These are phyloP conservation scores for Napeogenes inachia DNA, from an alignment of 2,888 invertebrate species.

Conservation along the genomic window DNA sequence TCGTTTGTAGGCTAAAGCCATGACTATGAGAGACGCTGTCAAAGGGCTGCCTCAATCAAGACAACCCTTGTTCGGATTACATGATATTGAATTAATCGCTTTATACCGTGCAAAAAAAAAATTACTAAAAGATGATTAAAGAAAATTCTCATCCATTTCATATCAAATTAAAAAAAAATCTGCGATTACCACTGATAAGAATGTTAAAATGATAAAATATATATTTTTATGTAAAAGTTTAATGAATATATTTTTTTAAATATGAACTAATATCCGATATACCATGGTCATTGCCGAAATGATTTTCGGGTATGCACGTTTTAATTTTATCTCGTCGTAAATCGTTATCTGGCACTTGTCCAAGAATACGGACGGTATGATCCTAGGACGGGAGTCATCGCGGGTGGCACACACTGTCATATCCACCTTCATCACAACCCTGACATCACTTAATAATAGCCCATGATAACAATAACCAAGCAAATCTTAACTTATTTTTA, in stretches of 20 bases:
- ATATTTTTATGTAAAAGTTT: too few relatives aligned
- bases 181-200: too few relatives aligned
- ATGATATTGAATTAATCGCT: neutral
- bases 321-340: conserved; percentile 63
- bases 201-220: too few relatives aligned
- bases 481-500: too few relatives aligned
- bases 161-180: too few relatives aligned
- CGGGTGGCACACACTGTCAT: conserved; percentile 31
- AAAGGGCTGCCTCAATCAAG: conserved; percentile 61
- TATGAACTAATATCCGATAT: too few relatives aligned
- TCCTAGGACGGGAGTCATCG: conserved; percentile 28
- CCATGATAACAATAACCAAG: too few relatives aligned
- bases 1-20: conserved; percentile 43
- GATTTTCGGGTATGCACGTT: conserved; percentile 51
- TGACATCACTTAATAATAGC: too few relatives aligned
- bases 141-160: too few relatives aligned
- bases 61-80: conserved; percentile 3
- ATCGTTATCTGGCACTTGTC: conserved; percentile 61
- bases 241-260: too few relatives aligned
- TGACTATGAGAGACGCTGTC: conserved; percentile 42
- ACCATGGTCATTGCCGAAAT: conserved; percentile 45
- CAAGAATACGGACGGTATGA: conserved; percentile 44
- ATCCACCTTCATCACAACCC: neutral
- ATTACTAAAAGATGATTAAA: too few relatives aligned
- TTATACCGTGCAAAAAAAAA: neutral